Evolutionary conservation across 2,888 invertebrate species (phyloP), one percentile per base, ranked within the genome.

Genomic region (Stomorhina lunata): DNA sequence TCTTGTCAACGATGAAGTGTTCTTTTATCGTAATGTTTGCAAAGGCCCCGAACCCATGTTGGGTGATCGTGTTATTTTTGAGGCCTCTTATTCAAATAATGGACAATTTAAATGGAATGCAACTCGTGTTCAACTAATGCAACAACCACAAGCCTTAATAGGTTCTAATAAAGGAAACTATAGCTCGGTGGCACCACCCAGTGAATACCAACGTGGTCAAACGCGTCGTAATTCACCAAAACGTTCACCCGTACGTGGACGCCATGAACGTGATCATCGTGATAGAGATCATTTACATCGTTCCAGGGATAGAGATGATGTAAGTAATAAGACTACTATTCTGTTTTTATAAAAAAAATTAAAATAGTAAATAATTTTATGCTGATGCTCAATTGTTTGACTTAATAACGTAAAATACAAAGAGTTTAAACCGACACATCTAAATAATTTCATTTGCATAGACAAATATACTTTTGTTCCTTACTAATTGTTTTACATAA

Each of bases 71-170:
- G 99, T 99, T 2, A 92, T 98, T 50, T 98, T 98, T 0, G 98
- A 99, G 92, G 98, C 98, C 0, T 84, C 63, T 6, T 88, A 78
- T 66, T 95, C 96, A n/a, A 95, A 96, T 1, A 96, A 95, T 80
- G 97, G 98, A 96, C 98, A 98, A 10, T 98, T 98, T 91, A 98
- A 99, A 90, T 99, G 98, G 98, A 98, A 97, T 91, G 98, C 98
- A 0, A 97, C 96, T 4, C 93, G 97, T 83, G 96, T 99, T 73
- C 98, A 98, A 92, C 15, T 84, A 34, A 84, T 85, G 84, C 82
- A 75, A 37, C 80, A 73, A 50, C 20, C 73, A 1, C 81, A 78
- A 4, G 81, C 86, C 2, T 73, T 86, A 20, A 86, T 87, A 85
- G 66, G 57, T 27, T 59, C 71, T 22, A 65, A 68, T 15, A 81